Evolutionary conservation across 2,113 vertebrate genomes (phyloP), one percentile per base, ranked within the genome.

Genomic region (Dendrocopos noguchii): DNA sequence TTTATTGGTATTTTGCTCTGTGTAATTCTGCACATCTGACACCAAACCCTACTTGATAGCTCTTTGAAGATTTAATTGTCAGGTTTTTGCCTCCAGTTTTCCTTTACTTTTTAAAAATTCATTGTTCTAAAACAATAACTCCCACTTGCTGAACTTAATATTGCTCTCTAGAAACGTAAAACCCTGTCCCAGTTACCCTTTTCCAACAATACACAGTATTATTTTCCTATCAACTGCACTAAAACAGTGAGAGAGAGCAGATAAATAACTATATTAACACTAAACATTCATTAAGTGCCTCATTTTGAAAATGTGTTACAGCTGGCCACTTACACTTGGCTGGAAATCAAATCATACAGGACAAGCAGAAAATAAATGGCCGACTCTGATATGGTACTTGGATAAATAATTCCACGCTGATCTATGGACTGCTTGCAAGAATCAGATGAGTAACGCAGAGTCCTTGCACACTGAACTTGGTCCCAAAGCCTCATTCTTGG

Each of bases 301-400:
- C 93, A 63, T 96, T 94, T 76, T 75, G 82, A 84, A 94, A 95
- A 96, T 95, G 95, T 92, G 93, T 87, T 96, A 95, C 95, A 95
- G 93, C 89, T 96, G 94, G 89, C 79, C 95, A 92, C 90, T 96
- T 95, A 78, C 11, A 36, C 77, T 95, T 96, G 95, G 93, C 84
- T 86, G 70, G 44, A 92, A 90, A 87, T 88, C 95, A 96, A 94
- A 87, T 90, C 78, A 72, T 66, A n/a, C 57, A 91, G 82, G 94
- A 90, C 82, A 92, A 85, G 79, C 44, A 91, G 68, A 33, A 96
- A 94, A 96, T 65, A 96, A 91, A 93, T 55, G 77, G 36, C 79
- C 67, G 84, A 33, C 76, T 95, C 59, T 84, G 68, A 79, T 74
- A 25, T 3, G 53, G 56, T 68, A 15, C 56, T 57, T 6, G 6